Evolutionary conservation across 2,797 vertebrate genomes (phyloP).

Genomic region (Poecile montanus): DNA sequence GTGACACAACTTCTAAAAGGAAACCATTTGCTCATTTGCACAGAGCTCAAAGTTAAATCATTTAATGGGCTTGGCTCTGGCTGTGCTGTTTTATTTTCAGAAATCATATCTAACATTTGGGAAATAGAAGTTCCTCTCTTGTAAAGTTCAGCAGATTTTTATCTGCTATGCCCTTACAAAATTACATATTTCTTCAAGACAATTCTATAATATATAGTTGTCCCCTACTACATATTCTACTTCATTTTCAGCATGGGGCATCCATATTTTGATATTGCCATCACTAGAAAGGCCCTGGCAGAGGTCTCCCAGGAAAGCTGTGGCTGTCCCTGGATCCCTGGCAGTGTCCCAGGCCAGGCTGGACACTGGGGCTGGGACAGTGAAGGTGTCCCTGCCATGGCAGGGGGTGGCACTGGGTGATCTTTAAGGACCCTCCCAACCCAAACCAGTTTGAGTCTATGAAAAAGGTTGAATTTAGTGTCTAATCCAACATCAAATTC

Average conservation of each 20-base stretch:
- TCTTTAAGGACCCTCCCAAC: not conserved
- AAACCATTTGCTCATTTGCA: not conserved
- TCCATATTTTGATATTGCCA: not conserved
- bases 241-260: not conserved
- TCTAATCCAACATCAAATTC: not conserved
- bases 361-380: accelerated
- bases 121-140: not conserved
- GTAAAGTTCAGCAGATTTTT: not conserved
- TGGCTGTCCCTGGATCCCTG: not conserved
- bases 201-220: not conserved
- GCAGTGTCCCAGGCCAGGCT: accelerated
- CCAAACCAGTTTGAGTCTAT: not conserved
- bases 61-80: not conserved
- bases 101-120: not conserved
- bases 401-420: not conserved
- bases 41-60: not conserved
- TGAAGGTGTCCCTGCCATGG: not conserved
- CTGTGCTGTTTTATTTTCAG: not conserved
- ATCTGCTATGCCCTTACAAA: not conserved
- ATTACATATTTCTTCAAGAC: not conserved
- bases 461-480: not conserved
- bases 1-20: not conserved
- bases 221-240: not conserved
- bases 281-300: not conserved
- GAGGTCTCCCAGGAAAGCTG: not conserved